These are phyloP conservation scores for Zosterops japonicus DNA, from an alignment of 2,113 vertebrate genomes.

Conservation along the genomic window DNA sequence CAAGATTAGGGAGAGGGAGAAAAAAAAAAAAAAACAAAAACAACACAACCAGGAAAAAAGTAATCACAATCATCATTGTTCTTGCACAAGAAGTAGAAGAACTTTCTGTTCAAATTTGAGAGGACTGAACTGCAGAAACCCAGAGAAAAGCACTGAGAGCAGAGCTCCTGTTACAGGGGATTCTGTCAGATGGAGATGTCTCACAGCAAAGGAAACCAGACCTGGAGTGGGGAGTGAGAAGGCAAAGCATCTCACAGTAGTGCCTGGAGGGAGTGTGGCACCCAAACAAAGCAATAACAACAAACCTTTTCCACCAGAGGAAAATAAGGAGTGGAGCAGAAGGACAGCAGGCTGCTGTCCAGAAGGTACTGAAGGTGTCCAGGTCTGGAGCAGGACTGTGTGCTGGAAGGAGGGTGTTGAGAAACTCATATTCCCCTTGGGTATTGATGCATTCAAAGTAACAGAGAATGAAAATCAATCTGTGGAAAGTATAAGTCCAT, in stretches of 20 bases:
- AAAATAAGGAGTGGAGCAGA: not conserved
- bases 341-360: not conserved
- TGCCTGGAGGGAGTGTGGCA: not conserved
- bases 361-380: not conserved
- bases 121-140: not conserved
- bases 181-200: not conserved
- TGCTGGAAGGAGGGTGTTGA: not conserved
- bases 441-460: not conserved
- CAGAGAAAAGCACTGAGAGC: not conserved
- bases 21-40: not conserved
- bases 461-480: not conserved
- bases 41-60: not conserved
- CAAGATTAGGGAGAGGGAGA: not conserved
- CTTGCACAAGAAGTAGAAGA: not conserved
- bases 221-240: not conserved
- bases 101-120: not conserved
- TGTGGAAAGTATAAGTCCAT: not conserved
- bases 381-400: not conserved
- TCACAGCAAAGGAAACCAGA: not conserved
- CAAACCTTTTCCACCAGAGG: not conserved
- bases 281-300: not conserved
- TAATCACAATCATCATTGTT: not conserved
- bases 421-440: not conserved
- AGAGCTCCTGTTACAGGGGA: not conserved
- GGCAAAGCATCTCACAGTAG: not conserved